phyloP scores from a whole-genome alignment of 2,113 vertebrate species.

The Odobenus rosmarus region DNA sequence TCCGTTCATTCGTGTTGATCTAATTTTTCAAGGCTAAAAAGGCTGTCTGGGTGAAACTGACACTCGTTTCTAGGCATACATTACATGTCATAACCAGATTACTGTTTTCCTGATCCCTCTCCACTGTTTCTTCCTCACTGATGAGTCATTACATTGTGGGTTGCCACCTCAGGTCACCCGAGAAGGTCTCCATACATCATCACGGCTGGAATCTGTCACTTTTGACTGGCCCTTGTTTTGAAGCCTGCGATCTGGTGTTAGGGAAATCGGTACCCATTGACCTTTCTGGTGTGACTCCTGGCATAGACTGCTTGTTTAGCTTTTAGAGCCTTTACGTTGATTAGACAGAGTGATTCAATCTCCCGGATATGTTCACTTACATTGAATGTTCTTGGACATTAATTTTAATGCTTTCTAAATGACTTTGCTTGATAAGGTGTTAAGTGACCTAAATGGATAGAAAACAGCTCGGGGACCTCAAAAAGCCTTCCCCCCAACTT shows the following conservation, averaged over 20 bases:
- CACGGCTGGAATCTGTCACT: conserved; percentile 53
- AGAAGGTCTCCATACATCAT: conserved; percentile 66
- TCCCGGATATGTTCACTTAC: conserved; percentile 77
- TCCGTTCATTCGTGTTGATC: conserved; percentile 66
- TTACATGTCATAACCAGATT: conserved; percentile 68
- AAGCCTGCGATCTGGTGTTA: conserved; percentile 51
- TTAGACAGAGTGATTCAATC: conserved; percentile 74
- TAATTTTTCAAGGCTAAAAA: conserved; percentile 69
- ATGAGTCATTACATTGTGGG: conserved; percentile 65
- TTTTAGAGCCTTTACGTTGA: conserved; percentile 68
- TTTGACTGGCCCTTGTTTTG: conserved; percentile 62
- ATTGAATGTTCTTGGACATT: conserved; percentile 72
- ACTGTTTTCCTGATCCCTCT: conserved; percentile 42
- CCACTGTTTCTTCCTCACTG: conserved; percentile 65
- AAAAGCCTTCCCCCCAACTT: not conserved
- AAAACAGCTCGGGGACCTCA: conserved; percentile 53
- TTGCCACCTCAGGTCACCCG: conserved; percentile 51
- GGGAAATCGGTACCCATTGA: conserved; percentile 12
- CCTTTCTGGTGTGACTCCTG: conserved; percentile 62
- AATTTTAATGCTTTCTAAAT: conserved; percentile 76
- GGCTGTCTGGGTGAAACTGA: conserved; percentile 46
- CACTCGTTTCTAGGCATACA: conserved; percentile 48
- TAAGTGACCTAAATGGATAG: conserved; percentile 65
- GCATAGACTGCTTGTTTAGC: conserved; percentile 49
- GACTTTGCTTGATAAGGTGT: conserved; percentile 67